A percentile compares a stretch with the other conserved stretches of the same genome.
Conservation (phyloP, 1,140 invertebrate species). For the Bombus ignitus region DNA sequence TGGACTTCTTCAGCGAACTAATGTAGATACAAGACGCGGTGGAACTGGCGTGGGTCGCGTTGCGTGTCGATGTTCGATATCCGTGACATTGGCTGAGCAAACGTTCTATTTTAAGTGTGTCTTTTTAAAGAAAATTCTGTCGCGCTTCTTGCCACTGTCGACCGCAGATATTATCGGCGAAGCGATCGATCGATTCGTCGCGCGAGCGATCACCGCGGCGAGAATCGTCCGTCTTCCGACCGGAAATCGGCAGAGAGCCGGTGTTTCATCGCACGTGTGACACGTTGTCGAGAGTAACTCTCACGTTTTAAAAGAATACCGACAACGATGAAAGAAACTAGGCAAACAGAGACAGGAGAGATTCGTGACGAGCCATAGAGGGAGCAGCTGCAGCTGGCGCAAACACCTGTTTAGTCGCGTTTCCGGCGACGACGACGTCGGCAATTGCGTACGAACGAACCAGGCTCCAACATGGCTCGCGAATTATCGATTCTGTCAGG, state of each 20-base stretch:
- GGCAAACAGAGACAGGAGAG: constrained; percentile 22
- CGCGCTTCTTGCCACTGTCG: not conserved
- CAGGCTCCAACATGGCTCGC: not conserved
- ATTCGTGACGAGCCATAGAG: constrained; percentile 43
- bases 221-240: not conserved
- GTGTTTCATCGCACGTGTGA: not conserved
- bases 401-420: constrained; percentile 65
- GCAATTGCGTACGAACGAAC: not conserved
- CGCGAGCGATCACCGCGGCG: too few species aligned
- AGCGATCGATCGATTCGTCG: not conserved
- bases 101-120: not conserved
- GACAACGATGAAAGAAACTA: not conserved
- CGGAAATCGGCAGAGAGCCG: not conserved
- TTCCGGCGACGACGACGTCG: constrained; percentile 50
- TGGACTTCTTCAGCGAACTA: not conserved
- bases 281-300: constrained; percentile 35
- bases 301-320: constrained; percentile 45
- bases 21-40: not conserved
- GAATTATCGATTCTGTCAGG: not conserved
- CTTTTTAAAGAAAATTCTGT: not conserved
- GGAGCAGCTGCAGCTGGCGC: constrained; percentile 51
- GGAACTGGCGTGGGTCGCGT: not conserved
- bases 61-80: constrained; percentile 16
- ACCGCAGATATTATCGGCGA: not conserved
- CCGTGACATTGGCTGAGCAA: constrained; percentile 19